Evolutionary conservation across 2,888 invertebrate genomes (phyloP).

Genomic region (Melanophora roralis): DNA sequence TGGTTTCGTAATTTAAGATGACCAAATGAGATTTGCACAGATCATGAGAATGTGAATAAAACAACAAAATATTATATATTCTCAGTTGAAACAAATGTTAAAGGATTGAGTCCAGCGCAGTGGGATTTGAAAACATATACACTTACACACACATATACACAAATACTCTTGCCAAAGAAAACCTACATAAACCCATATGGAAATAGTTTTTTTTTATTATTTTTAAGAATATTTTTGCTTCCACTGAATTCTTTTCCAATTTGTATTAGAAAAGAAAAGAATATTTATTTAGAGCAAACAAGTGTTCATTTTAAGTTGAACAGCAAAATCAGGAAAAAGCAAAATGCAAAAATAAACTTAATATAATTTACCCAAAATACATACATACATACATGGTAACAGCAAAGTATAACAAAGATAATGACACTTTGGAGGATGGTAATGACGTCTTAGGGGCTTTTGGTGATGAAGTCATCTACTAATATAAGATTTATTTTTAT

Average conservation of each 20-base stretch:
- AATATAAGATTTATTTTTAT: conserved; percentile 39
- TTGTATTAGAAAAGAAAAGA: conserved; percentile 10
- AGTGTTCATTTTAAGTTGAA: conserved; percentile 20
- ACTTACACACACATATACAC: neutral
- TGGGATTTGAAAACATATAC: conserved; percentile 22
- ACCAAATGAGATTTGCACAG: conserved; percentile 15
- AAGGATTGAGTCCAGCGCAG: conserved; percentile 36
- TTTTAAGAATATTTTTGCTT: neutral
- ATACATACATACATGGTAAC: conserved; percentile 27
- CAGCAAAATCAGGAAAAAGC: neutral
- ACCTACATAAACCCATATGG: conserved; percentile 21
- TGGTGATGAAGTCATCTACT: conserved; percentile 35
- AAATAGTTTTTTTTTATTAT: conserved; percentile 25
- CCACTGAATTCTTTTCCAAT: neutral
- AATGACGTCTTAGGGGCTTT: neutral
- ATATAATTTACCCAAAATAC: conserved; percentile 12
- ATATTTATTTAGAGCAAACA: conserved; percentile 16
- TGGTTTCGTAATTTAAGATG: conserved; percentile 32
- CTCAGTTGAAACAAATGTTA: conserved; percentile 30
- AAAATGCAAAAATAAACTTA: conserved; percentile 11
- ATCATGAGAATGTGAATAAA: neutral
- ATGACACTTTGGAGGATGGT: neutral
- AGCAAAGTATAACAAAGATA: neutral
- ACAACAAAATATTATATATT: conserved; percentile 26
- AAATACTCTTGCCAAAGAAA: neutral